Base-by-base conservation (phyloP, 2,797 vertebrate genomes). In the Malurus leucopterus region DNA sequence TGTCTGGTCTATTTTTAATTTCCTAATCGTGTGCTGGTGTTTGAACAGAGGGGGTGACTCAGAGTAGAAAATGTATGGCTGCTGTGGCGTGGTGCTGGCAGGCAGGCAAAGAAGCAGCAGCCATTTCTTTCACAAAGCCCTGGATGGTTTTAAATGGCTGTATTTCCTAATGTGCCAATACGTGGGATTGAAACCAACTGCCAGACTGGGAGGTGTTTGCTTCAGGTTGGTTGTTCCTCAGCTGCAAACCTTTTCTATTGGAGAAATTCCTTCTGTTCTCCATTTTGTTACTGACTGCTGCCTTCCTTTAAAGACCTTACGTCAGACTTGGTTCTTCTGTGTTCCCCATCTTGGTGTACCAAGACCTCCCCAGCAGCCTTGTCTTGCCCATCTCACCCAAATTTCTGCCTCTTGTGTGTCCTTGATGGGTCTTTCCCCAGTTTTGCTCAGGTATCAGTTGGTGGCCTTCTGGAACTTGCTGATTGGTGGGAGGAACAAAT, bases 1-100 rank as follows among this genome's bases (percentile, higher is more conserved):
- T 94, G 77, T 88, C 93, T 93, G 89, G 79, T 95, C 87, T 97
- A 94, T 94, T 94, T 89, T 86, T 95, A 86, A 93, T 93, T 92
- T 93, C 81, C 64, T 91, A 62, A 79, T 91, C 27, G 6, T 64
- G 78, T 93, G 65, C 36, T 86, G 67, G 22, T 81, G 40, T 90
- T 91, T 88, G 87, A 93, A 88, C 51, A 80, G 82, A 68, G 76
- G 20, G 0, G 8, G 50, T 93, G 92, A 95, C 76, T 95, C 93
- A 93, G 81, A 63, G 51, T 30, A 72, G 59, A 70, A 90, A 49
- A 73, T 86, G 62, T 46, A 50, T 90, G 77, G 84, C 80, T 90
- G 79, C 69, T 79, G 69, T 84, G 83, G 55, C 0, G 0, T 77
- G 71, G 8, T 86, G 54, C 82, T 91, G 71, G 57, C 84, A 79